Conservation (phyloP, 2,888 invertebrate genomes). For the Cheilosia soror region DNA sequence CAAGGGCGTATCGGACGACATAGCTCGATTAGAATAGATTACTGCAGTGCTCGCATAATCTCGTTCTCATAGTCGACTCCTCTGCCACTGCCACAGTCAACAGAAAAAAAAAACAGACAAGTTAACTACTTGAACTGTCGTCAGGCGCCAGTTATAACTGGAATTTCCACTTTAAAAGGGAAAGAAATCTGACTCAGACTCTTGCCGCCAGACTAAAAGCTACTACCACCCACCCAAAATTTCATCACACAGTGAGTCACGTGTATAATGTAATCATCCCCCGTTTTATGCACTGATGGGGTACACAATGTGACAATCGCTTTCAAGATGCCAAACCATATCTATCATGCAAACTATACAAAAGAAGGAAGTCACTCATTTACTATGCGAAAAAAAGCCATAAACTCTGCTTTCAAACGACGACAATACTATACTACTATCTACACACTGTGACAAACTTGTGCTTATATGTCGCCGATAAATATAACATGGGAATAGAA, state of each 20-base stretch:
- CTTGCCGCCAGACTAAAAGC: constrained; percentile 50
- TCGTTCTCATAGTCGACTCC: not conserved
- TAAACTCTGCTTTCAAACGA: constrained; percentile 42
- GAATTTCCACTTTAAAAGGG: constrained; percentile 34
- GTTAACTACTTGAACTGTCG: constrained; percentile 52
- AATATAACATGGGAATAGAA: constrained; percentile 43
- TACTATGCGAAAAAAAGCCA: constrained; percentile 36
- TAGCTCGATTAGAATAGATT: constrained; percentile 1
- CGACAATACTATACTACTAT: constrained; percentile 31
- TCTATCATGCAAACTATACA: constrained; percentile 57
- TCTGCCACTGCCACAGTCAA: not conserved
- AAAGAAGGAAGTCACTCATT: constrained; percentile 63
- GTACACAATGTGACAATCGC: constrained; percentile 43
- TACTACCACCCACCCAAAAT: constrained; percentile 52
- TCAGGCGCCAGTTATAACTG: constrained; percentile 65
- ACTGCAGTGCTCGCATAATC: constrained; percentile 6
- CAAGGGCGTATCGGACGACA: not conserved
- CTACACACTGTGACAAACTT: not conserved
- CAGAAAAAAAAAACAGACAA: constrained; percentile 14
- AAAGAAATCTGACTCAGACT: constrained; percentile 50
- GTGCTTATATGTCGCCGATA: constrained; percentile 42
- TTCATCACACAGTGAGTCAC: constrained; percentile 48
- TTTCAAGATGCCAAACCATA: constrained; percentile 64
- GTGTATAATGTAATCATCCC: constrained; percentile 40
- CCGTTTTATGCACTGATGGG: not conserved